phyloP scores from a whole-genome alignment of 2,113 vertebrate genomes.

The Gracilinanus agilis region DNA sequence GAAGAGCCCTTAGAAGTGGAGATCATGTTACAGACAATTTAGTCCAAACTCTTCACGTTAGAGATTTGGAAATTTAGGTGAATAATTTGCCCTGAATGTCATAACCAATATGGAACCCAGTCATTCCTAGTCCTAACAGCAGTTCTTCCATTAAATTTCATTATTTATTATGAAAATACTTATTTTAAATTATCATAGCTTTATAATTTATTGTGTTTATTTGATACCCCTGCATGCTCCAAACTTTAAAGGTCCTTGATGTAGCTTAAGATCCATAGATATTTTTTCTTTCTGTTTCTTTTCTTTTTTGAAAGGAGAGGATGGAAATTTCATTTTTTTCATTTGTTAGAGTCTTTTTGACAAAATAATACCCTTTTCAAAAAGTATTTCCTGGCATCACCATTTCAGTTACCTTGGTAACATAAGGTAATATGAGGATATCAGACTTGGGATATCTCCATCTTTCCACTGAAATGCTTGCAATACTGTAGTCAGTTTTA shows the following conservation, averaged over 20 bases:
- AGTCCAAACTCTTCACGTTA: not conserved
- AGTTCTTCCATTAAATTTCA: not conserved
- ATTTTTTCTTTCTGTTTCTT: not conserved
- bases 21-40: not conserved
- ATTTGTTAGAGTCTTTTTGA: conserved; percentile 20
- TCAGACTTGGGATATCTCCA: not conserved
- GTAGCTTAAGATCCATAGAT: not conserved
- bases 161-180: not conserved
- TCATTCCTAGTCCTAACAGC: not conserved
- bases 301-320: not conserved
- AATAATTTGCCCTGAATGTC: not conserved
- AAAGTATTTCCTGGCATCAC: not conserved
- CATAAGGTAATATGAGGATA: not conserved
- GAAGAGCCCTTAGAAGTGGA: not conserved
- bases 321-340: not conserved
- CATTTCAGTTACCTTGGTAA: not conserved
- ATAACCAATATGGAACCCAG: not conserved
- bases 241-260: not conserved
- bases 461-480: not conserved
- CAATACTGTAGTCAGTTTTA: not conserved
- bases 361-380: not conserved
- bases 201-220: not conserved
- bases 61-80: not conserved
- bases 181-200: not conserved
- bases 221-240: not conserved